Base-by-base conservation (phyloP, 2,888 invertebrate genomes). In the Ophion slaviceki region DNA sequence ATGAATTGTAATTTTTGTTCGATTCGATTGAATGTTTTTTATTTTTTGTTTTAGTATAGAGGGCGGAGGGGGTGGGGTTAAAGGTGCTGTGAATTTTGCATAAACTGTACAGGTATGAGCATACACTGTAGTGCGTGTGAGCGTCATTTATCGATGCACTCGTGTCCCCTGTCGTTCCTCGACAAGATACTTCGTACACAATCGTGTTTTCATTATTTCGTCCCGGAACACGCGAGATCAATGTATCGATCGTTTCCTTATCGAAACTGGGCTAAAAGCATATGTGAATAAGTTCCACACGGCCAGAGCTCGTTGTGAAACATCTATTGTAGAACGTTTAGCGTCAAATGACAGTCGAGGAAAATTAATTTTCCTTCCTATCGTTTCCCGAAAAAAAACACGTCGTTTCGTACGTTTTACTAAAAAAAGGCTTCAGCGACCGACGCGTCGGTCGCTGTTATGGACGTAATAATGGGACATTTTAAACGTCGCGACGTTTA, bases 181-280 rank as follows among this genome's bases (percentile, higher is more conserved):
- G 45, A 67, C 76, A 75, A 80, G 74, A 74, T 62, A n/a, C 40
- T 11, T n/a, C 40, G 75, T 61, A 53, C 20, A 67, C 75, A 62
- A 32, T 45, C 45, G 64, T 66, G 36, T 71, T 5, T 66, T 11
- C 72, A 47, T 70, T n/a, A 17, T 72, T 53, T 28, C 20, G 67
- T 40, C 20, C 59, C 28, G 59, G 62, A 66, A 80, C 82, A 85
- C 82, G 82, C 76, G 72, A 80, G 82, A 82, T 85, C 85, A 80
- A 85, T 85, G 72, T 75, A 85, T 85, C 85, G 85, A 85, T 85
- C 75, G n/a, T 40, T 24, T 20, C 75, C 72, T 71, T 72, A 67
- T 76, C 57, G 67, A 28, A 82, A 85, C 76, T 80, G 72, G 79
- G 72, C 79, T 82, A 64, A 17, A 78, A 68, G 57, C 45, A 66